Conservation (phyloP, 2,888 invertebrate species). For the Cheilosia grossa region DNA sequence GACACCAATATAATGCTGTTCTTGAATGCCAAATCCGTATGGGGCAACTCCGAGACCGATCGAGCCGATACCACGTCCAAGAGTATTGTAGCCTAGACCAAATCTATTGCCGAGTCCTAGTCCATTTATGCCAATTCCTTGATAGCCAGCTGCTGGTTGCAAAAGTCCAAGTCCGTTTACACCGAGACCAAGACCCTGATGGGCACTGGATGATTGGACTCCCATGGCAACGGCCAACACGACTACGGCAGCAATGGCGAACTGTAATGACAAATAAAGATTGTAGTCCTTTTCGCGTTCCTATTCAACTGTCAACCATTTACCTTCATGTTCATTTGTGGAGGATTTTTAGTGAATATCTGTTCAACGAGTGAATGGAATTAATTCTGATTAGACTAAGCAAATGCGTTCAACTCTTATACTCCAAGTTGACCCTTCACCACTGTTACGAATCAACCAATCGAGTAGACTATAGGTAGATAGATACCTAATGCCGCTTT, state of each 20-base stretch:
- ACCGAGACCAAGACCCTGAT: neutral
- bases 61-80: conserved; percentile 11
- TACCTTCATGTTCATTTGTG: conserved; percentile 71
- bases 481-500: neutral
- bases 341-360: conserved; percentile 75
- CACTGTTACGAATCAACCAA: neutral
- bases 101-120: neutral
- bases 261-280: conserved; percentile 75
- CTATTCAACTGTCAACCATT: neutral
- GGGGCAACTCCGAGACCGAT: conserved; percentile 18
- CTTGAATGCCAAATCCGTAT: neutral
- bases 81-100: conserved; percentile 1
- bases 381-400: conserved; percentile 43
- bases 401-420: conserved; percentile 38
- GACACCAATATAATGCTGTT: conserved; percentile 33
- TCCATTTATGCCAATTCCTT: neutral
- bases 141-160: neutral
- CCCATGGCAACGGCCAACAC: conserved; percentile 81
- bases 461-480: neutral
- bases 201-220: conserved; percentile 79
- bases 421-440: neutral
- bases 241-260: conserved; percentile 80
- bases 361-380: conserved; percentile 37
- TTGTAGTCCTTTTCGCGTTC: neutral
- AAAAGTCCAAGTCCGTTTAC: neutral